These are phyloP conservation scores for Gallinago undulata DNA, from an alignment of 2,113 vertebrate species.

Conservation along the genomic window DNA sequence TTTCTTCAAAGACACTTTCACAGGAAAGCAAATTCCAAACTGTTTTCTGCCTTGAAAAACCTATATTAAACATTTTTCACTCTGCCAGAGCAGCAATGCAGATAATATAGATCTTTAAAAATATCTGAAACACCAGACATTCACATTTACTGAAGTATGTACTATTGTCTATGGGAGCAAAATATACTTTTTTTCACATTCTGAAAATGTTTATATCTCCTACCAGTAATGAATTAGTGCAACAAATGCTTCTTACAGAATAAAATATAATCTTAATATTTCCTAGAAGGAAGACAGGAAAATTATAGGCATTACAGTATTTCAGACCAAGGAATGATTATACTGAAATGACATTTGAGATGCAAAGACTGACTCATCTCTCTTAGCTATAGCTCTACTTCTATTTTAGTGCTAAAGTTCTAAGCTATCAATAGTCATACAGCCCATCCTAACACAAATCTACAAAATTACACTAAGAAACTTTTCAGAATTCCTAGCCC, in stretches of 20 bases:
- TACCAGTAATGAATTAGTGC: not conserved
- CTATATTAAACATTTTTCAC: not conserved
- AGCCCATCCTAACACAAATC: not conserved
- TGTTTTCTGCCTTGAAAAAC: not conserved
- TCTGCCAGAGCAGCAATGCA: not conserved
- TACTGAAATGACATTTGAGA: not conserved
- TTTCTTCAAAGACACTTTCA: not conserved
- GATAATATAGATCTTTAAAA: not conserved
- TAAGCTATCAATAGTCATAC: not conserved
- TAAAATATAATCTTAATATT: not conserved
- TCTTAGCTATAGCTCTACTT: not conserved
- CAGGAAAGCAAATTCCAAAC: constrained; percentile 2
- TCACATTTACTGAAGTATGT: not conserved
- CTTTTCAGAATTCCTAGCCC: not conserved
- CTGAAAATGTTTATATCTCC: not conserved
- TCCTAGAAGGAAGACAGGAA: not conserved
- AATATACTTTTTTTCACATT: not conserved
- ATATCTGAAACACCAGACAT: not conserved
- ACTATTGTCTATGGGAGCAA: not conserved
- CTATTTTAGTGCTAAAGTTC: not conserved
- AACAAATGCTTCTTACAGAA: not conserved
- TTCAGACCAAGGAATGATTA: not conserved
- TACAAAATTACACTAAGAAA: not conserved
- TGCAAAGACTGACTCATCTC: not conserved
- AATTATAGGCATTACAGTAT: not conserved